Evolutionary conservation across 2,797 vertebrate species (phyloP).

Genomic region (Brachymystax lenok): DNA sequence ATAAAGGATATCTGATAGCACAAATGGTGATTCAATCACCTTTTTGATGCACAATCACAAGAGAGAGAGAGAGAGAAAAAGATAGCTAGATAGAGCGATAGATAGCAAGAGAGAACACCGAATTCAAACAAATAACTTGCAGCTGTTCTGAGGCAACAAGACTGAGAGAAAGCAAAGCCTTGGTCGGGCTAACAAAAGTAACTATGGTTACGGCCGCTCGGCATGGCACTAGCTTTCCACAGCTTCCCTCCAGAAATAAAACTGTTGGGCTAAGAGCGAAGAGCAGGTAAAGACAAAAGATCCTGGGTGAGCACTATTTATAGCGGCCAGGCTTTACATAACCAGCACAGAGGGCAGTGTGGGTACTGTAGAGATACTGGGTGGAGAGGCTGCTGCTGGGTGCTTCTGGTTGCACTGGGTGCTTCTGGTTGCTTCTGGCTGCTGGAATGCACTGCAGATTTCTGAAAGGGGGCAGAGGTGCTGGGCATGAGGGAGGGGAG

Average conservation of each 20-base stretch:
- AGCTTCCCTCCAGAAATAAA: constrained; percentile 85
- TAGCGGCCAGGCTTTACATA: constrained; percentile 79
- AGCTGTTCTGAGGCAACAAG: constrained; percentile 78
- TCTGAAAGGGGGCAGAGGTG: constrained; percentile 39
- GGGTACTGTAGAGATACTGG: constrained; percentile 64
- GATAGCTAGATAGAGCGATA: too few species aligned
- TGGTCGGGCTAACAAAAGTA: constrained; percentile 81
- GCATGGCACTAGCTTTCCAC: constrained; percentile 65
- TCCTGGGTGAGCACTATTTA: constrained; percentile 83
- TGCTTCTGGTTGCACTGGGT: neutral
- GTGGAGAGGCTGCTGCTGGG: constrained; percentile 25
- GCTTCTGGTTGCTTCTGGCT: too few species aligned
- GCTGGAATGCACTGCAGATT: constrained; percentile 56
- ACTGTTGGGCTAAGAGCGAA: constrained; percentile 83
- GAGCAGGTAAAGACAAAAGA: constrained; percentile 88
- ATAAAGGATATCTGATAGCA: constrained; percentile 47
- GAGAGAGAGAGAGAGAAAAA: constrained; percentile 38
- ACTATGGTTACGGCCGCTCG: constrained; percentile 86
- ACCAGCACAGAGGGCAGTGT: constrained; percentile 76
- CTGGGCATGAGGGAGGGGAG: neutral
- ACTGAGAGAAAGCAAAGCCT: constrained; percentile 78
- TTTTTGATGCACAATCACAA: constrained; percentile 54
- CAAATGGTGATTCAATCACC: constrained; percentile 49
- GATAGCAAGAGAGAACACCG: constrained; percentile 49
- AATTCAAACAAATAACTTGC: constrained; percentile 72